These are phyloP conservation scores for Scrobipalpa costella DNA, from an alignment of 2,888 invertebrate species.

Conservation along the genomic window DNA sequence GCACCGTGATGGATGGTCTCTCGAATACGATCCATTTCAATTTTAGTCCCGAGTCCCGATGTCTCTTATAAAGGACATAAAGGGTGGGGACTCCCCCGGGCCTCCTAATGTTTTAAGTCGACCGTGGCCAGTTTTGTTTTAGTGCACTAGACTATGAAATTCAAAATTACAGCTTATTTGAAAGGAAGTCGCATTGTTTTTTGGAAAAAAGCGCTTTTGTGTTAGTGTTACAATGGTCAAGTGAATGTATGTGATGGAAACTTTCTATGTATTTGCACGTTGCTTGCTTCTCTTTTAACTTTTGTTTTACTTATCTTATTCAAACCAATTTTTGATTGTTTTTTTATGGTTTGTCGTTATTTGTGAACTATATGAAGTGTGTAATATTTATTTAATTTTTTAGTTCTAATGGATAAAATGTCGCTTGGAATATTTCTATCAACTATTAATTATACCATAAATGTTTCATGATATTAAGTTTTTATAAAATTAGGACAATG, in stretches of 20 bases:
- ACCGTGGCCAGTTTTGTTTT: constrained; percentile 44
- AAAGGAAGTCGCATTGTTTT: constrained; percentile 13
- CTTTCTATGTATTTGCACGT: no score
- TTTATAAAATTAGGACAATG: neutral
- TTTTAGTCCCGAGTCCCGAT: constrained; percentile 58
- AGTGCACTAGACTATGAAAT: constrained; percentile 17
- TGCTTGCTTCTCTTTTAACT: no score
- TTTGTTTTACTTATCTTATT: neutral
- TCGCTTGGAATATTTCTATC: no score
- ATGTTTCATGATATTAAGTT: no score
- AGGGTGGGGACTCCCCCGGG: constrained; percentile 57
- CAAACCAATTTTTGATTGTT: no score
- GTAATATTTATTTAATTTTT: no score
- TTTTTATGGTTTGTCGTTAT: no score
- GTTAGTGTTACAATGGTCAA: constrained; percentile 5
- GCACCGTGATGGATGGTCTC: constrained; percentile 75
- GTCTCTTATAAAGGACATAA: constrained; percentile 68
- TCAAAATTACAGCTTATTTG: constrained; percentile 18
- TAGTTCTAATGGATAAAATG: no score
- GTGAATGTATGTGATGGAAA: neutral
- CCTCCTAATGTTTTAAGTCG: constrained; percentile 64
- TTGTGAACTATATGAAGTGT: no score
- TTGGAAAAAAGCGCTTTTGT: neutral
- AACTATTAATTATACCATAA: no score
- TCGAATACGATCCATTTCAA: constrained; percentile 79